phyloP scores from a whole-genome alignment of 1,140 invertebrate species.

The Anoplolepis gracilipes region DNA sequence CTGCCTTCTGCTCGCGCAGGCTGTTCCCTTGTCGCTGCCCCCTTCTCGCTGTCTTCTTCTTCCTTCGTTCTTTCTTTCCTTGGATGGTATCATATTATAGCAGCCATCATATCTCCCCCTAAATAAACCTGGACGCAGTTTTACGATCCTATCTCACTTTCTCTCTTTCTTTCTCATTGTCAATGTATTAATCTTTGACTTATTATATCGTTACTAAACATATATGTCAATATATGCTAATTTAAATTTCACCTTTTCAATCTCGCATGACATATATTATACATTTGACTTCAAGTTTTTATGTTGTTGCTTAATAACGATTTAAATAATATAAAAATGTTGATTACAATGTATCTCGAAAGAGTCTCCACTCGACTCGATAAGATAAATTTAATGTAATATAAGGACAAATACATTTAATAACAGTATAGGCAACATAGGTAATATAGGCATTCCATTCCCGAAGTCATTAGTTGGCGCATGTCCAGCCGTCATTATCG shows the following conservation, averaged over 20 bases:
- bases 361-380: background rate
- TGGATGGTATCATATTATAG: conserved; percentile 57
- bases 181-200: background rate
- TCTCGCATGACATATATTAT: background rate
- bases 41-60: conserved; percentile 59
- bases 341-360: background rate
- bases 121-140: conserved; percentile 64
- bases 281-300: background rate
- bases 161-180: no score
- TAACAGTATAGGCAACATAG: conserved; percentile 14
- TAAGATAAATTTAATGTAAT: background rate
- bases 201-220: background rate
- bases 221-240: background rate
- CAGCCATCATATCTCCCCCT: conserved; percentile 62
- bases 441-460: conserved; percentile 27
- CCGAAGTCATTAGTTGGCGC: conserved; percentile 30
- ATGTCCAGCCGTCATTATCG: conserved; percentile 53
- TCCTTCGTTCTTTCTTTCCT: conserved; percentile 42
- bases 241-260: background rate
- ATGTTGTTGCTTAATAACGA: background rate
- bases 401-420: conserved; percentile 40
- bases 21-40: conserved; percentile 62
- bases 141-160: conserved; percentile 48
- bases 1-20: conserved; percentile 31
- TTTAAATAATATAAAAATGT: background rate